phyloP scores from a whole-genome alignment of 2,113 vertebrate genomes.

The Hippoglossus stenolepis region DNA sequence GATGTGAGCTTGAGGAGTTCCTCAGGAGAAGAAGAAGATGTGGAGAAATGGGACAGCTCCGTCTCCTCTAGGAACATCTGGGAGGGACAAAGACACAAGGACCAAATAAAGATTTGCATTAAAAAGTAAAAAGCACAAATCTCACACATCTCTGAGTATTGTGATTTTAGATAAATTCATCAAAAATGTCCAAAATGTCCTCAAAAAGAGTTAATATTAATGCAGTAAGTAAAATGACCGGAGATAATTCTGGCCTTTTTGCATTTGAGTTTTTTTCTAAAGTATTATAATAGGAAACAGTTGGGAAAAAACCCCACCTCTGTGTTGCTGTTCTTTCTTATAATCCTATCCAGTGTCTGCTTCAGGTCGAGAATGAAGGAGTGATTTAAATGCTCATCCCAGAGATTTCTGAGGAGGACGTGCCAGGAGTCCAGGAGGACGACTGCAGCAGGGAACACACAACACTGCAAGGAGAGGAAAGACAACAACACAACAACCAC shows the following conservation, averaged over 20 bases:
- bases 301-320: conserved; percentile 34
- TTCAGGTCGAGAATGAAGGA: conserved; percentile 70
- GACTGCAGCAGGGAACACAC: conserved; percentile 78
- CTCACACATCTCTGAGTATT: neutral
- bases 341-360: conserved; percentile 69
- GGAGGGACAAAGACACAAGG: conserved; percentile 10
- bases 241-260: neutral
- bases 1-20: conserved; percentile 79
- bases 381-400: conserved; percentile 73
- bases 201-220: too few species aligned
- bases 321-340: conserved; percentile 64
- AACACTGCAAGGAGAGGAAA: conserved; percentile 73
- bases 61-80: conserved; percentile 79
- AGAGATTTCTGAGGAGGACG: conserved; percentile 73
- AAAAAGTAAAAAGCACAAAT: neutral
- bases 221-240: neutral
- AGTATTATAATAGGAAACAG: too few species aligned
- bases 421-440: conserved; percentile 80
- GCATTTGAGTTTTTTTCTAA: neutral
- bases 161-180: too few species aligned
- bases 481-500: conserved; percentile 21
- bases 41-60: conserved; percentile 56
- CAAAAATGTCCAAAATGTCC: too few species aligned
- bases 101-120: neutral
- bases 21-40: conserved; percentile 74